Evolutionary conservation across 2,888 invertebrate genomes (phyloP).

Genomic region (Deroplatys truncata): DNA sequence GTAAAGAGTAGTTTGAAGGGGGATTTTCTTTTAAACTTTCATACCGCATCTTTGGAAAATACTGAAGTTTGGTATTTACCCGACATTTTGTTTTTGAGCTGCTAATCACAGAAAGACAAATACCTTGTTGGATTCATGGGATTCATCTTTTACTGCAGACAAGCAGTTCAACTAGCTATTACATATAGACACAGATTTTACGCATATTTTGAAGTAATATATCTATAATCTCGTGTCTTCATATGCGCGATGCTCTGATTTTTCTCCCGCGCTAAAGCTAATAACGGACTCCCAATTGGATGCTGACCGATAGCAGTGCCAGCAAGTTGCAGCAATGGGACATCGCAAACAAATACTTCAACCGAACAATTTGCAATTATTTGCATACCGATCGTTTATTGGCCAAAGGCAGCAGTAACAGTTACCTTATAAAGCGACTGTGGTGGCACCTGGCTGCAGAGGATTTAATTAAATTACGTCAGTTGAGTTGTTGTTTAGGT

Average conservation of each 20-base stretch:
- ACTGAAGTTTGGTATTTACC: too few species aligned
- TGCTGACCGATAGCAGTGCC: neutral
- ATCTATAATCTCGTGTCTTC: too few species aligned
- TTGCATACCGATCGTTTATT: neutral
- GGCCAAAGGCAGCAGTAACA: neutral
- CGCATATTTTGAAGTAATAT: too few species aligned
- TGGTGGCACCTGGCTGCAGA: neutral
- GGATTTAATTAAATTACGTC: neutral
- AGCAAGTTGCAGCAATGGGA: neutral
- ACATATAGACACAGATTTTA: too few species aligned
- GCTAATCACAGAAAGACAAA: too few species aligned
- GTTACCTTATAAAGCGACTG: neutral
- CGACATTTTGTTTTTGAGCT: too few species aligned
- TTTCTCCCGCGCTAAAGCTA: neutral
- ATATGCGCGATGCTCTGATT: neutral
- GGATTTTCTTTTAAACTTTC: too few species aligned
- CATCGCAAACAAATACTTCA: neutral
- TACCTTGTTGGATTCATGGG: too few species aligned
- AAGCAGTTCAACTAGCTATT: too few species aligned
- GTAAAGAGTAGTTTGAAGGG: too few species aligned
- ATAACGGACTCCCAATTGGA: neutral
- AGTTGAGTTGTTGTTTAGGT: neutral
- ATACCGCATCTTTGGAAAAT: too few species aligned
- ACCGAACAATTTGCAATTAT: neutral
- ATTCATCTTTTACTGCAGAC: too few species aligned